These are phyloP conservation scores for Spheniscus mendiculus DNA, from an alignment of 2,113 vertebrate genomes.

Conservation along the genomic window DNA sequence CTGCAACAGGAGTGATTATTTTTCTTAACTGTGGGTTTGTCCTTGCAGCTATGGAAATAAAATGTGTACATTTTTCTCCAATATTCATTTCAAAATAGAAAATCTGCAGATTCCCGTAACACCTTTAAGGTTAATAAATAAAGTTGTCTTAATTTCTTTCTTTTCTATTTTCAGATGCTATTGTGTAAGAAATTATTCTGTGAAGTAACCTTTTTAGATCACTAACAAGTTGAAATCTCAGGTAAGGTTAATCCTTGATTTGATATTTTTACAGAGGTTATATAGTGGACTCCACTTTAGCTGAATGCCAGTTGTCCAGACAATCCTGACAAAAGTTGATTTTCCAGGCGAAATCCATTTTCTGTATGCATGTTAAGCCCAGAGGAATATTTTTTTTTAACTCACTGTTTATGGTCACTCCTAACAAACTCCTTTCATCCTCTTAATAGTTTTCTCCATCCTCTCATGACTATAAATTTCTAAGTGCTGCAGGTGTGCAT, in stretches of 20 bases:
- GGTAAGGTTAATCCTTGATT: background rate
- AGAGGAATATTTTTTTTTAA: background rate
- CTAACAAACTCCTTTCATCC: background rate
- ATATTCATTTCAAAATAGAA: background rate
- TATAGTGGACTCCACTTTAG: background rate
- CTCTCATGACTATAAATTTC: background rate
- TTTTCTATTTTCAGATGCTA: background rate
- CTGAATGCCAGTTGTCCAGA: background rate
- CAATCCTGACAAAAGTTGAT: constrained; percentile 19
- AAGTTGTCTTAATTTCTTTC: background rate
- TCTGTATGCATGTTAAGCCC: background rate
- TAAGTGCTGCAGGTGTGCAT: background rate
- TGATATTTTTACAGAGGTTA: background rate
- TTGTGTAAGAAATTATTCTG: background rate
- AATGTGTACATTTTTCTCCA: background rate
- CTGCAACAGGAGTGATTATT: background rate
- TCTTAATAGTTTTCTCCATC: background rate
- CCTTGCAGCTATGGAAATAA: background rate
- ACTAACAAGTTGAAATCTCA: background rate
- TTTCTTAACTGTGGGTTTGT: background rate
- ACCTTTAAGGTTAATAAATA: background rate
- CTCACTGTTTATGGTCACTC: background rate
- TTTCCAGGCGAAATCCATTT: constrained; percentile 25
- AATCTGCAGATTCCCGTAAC: background rate
- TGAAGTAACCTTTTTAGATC: background rate